These are phyloP conservation scores for Camelus bactrianus DNA, from an alignment of 2,113 vertebrate species.

Conservation along the genomic window DNA sequence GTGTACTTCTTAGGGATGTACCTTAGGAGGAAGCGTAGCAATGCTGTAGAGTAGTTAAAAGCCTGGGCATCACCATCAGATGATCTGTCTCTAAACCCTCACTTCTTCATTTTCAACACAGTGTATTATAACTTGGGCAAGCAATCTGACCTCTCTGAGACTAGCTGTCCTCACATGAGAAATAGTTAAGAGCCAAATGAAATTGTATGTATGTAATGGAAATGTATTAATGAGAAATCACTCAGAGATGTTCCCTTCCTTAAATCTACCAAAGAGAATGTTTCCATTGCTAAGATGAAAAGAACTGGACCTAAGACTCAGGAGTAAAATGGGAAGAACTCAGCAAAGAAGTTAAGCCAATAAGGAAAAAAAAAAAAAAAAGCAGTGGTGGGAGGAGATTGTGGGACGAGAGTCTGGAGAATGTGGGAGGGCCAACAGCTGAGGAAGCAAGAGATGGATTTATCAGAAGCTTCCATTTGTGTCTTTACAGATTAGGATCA, in stretches of 20 bases:
- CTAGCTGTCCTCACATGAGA: not conserved
- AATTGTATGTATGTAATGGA: not conserved
- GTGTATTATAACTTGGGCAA: not conserved
- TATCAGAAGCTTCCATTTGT: not conserved
- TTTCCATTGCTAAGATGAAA: not conserved
- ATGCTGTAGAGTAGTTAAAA: not conserved
- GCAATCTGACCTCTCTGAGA: not conserved
- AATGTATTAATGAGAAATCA: not conserved
- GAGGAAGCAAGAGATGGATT: not conserved
- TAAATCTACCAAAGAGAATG: not conserved
- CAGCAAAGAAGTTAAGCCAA: not conserved
- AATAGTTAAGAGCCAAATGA: not conserved
- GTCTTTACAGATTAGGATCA: not conserved
- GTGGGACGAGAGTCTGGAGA: not conserved
- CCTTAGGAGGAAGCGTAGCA: not conserved
- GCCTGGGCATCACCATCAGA: not conserved
- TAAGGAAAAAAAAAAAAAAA: not conserved
- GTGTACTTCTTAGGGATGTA: not conserved
- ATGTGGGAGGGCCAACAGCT: not conserved
- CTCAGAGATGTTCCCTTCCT: not conserved
- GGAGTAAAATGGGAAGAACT: not conserved
- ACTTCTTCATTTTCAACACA: not conserved
- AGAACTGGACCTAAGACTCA: not conserved
- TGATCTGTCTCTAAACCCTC: not conserved
- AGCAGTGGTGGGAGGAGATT: not conserved